phyloP scores from a whole-genome alignment of 2,113 vertebrate genomes.

The Sinocyclocheilus grahami region DNA sequence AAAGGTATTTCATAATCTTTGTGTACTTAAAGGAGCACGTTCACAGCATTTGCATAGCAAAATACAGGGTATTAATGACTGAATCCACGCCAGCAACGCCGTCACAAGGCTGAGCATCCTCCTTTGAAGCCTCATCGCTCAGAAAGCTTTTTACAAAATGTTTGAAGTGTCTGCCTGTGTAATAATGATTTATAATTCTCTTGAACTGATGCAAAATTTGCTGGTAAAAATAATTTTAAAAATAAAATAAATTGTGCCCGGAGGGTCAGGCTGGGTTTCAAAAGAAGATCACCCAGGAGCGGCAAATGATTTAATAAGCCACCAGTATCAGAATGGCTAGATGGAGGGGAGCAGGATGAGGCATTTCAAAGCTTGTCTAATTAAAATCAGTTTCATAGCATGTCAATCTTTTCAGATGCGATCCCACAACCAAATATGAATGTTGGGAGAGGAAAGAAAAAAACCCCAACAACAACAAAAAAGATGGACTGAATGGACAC shows the following conservation, averaged over 20 bases:
- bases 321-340: constrained; percentile 80
- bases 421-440: constrained; percentile 68
- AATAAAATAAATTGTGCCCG: constrained; percentile 98
- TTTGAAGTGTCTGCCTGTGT: constrained; percentile 94
- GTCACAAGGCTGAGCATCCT: constrained; percentile 81
- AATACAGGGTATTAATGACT: constrained; percentile 83
- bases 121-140: constrained; percentile 90
- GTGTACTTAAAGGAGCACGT: constrained; percentile 66
- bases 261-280: constrained; percentile 93
- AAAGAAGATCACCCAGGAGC: constrained; percentile 96
- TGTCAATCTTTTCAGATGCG: constrained; percentile 86
- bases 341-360: constrained; percentile 78
- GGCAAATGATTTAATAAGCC: constrained; percentile 92
- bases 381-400: constrained; percentile 97
- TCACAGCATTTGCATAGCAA: constrained; percentile 74
- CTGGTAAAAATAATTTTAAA: constrained; percentile 89
- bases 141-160: constrained; percentile 87
- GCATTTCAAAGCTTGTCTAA: constrained; percentile 95
- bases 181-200: constrained; percentile 97
- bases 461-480: constrained; percentile 38
- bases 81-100: constrained; percentile 80
- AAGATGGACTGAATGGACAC: constrained; percentile 42
- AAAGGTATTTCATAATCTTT: constrained; percentile 62
- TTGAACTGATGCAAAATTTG: constrained; percentile 96
- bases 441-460: constrained; percentile 29